These are phyloP conservation scores for Vidua macroura DNA, from an alignment of 2,113 vertebrate genomes.

Conservation along the genomic window DNA sequence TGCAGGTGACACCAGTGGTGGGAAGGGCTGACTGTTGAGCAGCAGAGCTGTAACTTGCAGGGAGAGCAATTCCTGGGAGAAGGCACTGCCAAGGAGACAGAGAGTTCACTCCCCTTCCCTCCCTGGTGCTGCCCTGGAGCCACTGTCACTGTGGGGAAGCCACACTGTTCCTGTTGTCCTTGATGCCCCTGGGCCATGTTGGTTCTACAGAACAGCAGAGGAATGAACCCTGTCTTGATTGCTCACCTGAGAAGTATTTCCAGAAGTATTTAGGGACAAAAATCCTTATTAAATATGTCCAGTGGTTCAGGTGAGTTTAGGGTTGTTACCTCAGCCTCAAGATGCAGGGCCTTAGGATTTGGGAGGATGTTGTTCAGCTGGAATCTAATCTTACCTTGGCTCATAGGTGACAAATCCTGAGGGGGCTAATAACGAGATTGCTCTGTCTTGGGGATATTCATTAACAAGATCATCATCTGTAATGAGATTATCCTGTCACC, in stretches of 20 bases:
- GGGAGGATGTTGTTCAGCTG: neutral
- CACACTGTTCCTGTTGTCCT: neutral
- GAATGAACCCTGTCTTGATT: neutral
- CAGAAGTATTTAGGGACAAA: neutral
- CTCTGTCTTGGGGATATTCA: slow-evolving; percentile 69
- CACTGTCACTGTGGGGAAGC: neutral
- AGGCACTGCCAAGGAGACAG: neutral
- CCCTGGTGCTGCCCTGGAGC: neutral
- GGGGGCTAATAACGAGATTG: slow-evolving; percentile 71
- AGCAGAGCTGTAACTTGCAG: neutral
- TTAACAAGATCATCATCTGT: slow-evolving; percentile 72
- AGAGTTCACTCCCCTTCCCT: neutral
- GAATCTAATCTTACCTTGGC: slow-evolving; percentile 26
- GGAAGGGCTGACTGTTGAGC: neutral
- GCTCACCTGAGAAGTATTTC: neutral
- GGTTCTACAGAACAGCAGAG: neutral
- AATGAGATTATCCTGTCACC: slow-evolving; percentile 68
- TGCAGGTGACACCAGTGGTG: neutral
- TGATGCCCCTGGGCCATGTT: neutral
- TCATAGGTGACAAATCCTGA: slow-evolving; percentile 66
- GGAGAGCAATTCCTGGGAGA: neutral
- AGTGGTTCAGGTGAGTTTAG: neutral
- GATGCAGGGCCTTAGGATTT: neutral
- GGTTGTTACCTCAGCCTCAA: neutral
- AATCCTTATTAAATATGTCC: neutral